Percentiles rank a stretch among this genome's conserved stretches.
These are phyloP conservation scores for Ichneumoninae sp. DNA, from an alignment of 2,888 invertebrate genomes.

Conservation along the genomic window DNA sequence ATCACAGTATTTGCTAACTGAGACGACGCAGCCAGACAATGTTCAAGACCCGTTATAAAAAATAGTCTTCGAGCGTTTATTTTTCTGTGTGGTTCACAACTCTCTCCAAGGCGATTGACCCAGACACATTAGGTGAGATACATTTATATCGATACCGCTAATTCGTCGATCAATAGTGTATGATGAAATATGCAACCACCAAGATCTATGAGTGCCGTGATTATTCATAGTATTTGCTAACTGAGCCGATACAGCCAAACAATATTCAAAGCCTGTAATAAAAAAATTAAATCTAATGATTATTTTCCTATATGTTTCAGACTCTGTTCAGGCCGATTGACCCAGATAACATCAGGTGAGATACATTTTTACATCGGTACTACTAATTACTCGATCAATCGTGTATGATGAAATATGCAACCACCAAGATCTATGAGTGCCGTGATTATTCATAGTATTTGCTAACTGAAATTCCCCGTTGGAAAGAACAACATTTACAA, in stretches of 20 bases:
- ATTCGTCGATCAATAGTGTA: conserved; percentile 4
- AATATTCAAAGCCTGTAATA: neutral
- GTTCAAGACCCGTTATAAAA: neutral
- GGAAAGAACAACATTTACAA: neutral
- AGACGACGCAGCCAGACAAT: conserved; percentile 8
- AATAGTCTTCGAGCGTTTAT: neutral
- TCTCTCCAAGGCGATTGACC: neutral
- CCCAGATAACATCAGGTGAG: conserved; percentile 24
- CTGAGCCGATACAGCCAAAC: conserved; percentile 44
- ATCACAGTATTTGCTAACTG: conserved; percentile 71
- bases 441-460: conserved; percentile 73
- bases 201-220: conserved; percentile 74
- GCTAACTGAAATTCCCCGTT: conserved; percentile 70
- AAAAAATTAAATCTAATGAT: neutral
- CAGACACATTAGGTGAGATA: conserved; percentile 16
- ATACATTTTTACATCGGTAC: conserved; percentile 63
- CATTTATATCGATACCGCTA: conserved; percentile 61
- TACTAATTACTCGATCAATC: neutral
- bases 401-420: conserved; percentile 68
- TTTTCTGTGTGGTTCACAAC: conserved; percentile 39
- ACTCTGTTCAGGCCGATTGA: neutral
- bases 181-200: conserved; percentile 72
- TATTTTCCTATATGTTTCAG: conserved; percentile 45
- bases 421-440: conserved; percentile 75
- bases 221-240: conserved; percentile 72